These are phyloP conservation scores for Subacronicta megacephala DNA, from an alignment of 2,888 invertebrate genomes.

Conservation along the genomic window DNA sequence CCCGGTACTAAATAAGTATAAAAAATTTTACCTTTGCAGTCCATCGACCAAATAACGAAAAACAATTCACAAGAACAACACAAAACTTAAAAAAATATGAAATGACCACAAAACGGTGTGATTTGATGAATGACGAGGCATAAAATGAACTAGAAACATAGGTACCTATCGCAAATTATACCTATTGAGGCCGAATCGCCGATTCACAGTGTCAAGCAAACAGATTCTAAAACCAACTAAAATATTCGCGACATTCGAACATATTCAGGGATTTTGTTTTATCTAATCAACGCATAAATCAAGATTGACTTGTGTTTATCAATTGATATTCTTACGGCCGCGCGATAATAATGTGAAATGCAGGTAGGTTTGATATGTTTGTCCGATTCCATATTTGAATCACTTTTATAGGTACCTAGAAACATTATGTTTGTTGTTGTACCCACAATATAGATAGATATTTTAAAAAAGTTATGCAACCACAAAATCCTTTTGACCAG, in stretches of 20 bases:
- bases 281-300: constrained; percentile 72
- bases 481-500: too few species aligned
- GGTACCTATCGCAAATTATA: constrained; percentile 16
- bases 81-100: background rate
- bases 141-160: constrained; percentile 8
- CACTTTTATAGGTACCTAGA: too few species aligned
- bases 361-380: background rate
- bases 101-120: constrained; percentile 11
- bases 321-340: constrained; percentile 58
- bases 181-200: constrained; percentile 23
- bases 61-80: constrained; percentile 18
- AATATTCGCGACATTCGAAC: constrained; percentile 45
- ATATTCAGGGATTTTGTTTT: constrained; percentile 42
- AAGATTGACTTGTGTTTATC: constrained; percentile 71
- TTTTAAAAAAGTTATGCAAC: too few species aligned
- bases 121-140: constrained; percentile 22
- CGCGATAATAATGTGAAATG: constrained; percentile 23
- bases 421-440: too few species aligned
- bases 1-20: background rate
- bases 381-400: background rate
- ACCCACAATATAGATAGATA: background rate
- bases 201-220: constrained; percentile 12
- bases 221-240: constrained; percentile 23
- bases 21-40: constrained; percentile 4
- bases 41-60: constrained; percentile 10